Conservation (phyloP, 1,140 invertebrate genomes). For the Bombus haemorrhoidalis region DNA sequence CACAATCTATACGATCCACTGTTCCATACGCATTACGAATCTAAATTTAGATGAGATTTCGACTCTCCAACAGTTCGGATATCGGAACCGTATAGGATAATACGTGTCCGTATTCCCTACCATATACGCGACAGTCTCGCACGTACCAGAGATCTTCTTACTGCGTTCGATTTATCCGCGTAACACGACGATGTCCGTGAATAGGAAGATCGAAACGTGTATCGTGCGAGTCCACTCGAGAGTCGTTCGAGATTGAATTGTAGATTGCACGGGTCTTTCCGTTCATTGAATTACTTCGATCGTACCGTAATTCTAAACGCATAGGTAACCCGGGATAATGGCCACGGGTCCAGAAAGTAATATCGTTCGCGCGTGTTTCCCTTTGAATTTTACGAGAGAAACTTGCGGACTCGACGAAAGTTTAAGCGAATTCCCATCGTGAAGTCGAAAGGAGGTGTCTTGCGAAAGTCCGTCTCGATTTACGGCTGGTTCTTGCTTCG, state of each 20-base stretch:
- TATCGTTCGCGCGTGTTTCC: constrained; percentile 34
- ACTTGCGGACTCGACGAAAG: constrained; percentile 40
- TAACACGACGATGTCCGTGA: not conserved
- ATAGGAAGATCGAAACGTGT: not conserved
- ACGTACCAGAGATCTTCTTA: not conserved
- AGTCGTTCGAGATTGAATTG: constrained; percentile 19
- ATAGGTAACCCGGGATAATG: not conserved
- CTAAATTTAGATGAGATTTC: not conserved
- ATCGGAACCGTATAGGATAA: not conserved
- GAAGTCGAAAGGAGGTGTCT: not conserved
- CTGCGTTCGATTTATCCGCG: not conserved
- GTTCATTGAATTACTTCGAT: not conserved
- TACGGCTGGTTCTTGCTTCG: not conserved
- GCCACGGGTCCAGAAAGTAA: constrained; percentile 32
- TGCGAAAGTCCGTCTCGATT: constrained; percentile 1
- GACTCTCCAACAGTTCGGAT: not conserved
- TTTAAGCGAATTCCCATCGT: constrained; percentile 47
- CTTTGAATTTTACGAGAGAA: constrained; percentile 55
- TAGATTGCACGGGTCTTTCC: not conserved
- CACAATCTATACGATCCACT: not conserved
- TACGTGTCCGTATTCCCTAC: not conserved
- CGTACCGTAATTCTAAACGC: not conserved
- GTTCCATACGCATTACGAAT: not conserved
- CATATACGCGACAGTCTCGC: not conserved
- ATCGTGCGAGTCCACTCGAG: not conserved